These are phyloP conservation scores for Euplexia lucipara DNA, from an alignment of 2,888 invertebrate species.

Conservation along the genomic window DNA sequence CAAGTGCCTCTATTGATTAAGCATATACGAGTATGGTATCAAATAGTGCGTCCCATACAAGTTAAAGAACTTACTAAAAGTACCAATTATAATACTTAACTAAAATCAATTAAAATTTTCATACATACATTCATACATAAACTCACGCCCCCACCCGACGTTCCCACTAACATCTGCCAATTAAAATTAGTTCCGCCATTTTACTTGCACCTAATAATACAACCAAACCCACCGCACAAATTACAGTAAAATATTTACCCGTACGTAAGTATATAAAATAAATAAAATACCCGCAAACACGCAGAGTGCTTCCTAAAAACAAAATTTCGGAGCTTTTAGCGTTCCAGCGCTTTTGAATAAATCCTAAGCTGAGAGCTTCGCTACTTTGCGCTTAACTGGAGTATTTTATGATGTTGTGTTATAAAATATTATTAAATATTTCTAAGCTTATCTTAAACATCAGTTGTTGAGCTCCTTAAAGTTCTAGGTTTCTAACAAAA, in stretches of 20 bases:
- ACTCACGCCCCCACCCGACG: too few relatives aligned
- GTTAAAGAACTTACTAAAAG: neutral
- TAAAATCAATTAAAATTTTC: too few relatives aligned
- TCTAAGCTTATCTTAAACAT: too few relatives aligned
- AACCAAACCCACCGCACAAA: neutral
- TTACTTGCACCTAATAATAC: neutral
- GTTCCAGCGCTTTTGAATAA: constrained; percentile 52
- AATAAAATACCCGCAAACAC: constrained; percentile 26
- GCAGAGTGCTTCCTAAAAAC: constrained; percentile 44
- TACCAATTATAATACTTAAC: too few relatives aligned
- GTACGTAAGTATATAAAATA: constrained; percentile 5
- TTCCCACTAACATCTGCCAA: too few relatives aligned
- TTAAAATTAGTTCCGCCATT: neutral
- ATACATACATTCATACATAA: too few relatives aligned
- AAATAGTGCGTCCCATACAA: too few relatives aligned
- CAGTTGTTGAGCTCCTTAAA: too few relatives aligned
- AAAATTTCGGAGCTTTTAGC: constrained; percentile 54
- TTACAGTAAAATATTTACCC: constrained; percentile 9
- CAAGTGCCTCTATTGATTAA: too few relatives aligned
- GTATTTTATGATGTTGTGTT: constrained; percentile 21
- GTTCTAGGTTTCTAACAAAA: too few relatives aligned
- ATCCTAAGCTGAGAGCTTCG: constrained; percentile 35
- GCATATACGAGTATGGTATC: too few relatives aligned
- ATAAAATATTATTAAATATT: constrained; percentile 36
- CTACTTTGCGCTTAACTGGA: constrained; percentile 32